Conservation (phyloP, 1,140 invertebrate genomes). For the Pollicipes pollicipes region DNA sequence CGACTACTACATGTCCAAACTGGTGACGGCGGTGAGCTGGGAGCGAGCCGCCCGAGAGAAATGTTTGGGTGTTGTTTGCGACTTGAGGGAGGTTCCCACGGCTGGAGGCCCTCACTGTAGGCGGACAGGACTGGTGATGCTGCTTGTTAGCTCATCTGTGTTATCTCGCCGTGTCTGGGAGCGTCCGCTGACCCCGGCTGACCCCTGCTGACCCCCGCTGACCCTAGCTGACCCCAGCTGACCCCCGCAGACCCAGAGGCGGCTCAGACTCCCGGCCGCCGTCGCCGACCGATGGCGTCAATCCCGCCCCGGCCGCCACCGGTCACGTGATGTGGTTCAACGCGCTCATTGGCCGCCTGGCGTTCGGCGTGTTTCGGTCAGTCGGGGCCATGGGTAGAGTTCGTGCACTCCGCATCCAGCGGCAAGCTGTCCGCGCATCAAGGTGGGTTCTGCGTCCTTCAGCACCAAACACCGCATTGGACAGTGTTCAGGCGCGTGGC, state of each 20-base stretch:
- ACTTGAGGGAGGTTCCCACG: too few species aligned
- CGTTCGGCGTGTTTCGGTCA: neutral
- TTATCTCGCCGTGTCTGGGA: too few species aligned
- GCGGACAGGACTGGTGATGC: too few species aligned
- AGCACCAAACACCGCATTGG: too few species aligned
- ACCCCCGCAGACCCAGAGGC: too few species aligned
- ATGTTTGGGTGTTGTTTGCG: too few species aligned
- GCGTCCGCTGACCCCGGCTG: neutral
- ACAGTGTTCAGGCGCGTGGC: too few species aligned
- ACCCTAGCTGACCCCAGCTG: too few species aligned
- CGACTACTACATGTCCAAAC: neutral
- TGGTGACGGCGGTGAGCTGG: neutral
- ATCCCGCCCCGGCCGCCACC: neutral
- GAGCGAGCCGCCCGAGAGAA: too few species aligned
- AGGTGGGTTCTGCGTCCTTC: too few species aligned
- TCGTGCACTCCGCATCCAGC: neutral
- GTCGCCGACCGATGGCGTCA: neutral
- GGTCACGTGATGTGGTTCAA: conserved; percentile 5
- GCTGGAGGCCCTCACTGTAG: too few species aligned
- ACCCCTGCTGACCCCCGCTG: neutral
- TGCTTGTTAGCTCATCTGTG: too few species aligned
- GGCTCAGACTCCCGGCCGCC: neutral
- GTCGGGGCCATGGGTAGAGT: neutral
- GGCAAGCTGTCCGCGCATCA: neutral
- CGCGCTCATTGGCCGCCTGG: conserved; percentile 1